Evolutionary conservation across 2,797 vertebrate species (phyloP), one percentile per base, ranked within the genome.

Genomic region (Phrynocephalus forsythii): DNA sequence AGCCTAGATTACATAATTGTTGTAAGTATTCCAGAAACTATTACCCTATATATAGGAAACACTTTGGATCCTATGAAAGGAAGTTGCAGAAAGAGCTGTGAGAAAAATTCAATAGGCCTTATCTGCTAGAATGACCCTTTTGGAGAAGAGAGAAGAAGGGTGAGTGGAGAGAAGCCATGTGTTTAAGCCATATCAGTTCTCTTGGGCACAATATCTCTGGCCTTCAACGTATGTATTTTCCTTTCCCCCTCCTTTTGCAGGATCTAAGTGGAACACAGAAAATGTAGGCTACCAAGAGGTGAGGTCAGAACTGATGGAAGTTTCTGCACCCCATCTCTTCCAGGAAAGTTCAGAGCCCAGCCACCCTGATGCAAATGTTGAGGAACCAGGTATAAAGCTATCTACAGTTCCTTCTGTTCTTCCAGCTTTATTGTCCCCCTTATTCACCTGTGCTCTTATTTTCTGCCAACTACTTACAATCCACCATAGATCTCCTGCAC

Each of bases 241-340:
- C 28, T 16, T 28, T 79, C 86, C 79, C 75, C 84, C 1, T 84
- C 50, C 86, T 56, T 90, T 92, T 0, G 1, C 89, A 98, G 98
- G 96, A 89, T 92, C 98, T 3, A 91, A 94, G 2, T 98, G 98
- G 98, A 95, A 96, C 87, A 86, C 94, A 0, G 95, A 97, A 87
- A 84, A 90, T 4, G 33, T 95, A 6, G 89, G 95, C 78, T 99
- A 97, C 94, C 98, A 98, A 94, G 98, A 99, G 95, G 91, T 99
- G 92, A 98, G 98, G 94, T 98, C 98, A 0, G 98, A 98, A 84
- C 96, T 98, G 86, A 98, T 97, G 0, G 98, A 98, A 94, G 94
- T 99, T 6, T 97, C 98, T 0, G 98, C 97, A 30, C 97, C 97
- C 72, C 91, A 5, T 6, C 91, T 97, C 88, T 82, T 95, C 86